phyloP scores from a whole-genome alignment of 2,797 vertebrate species.

The Pantherophis alleghaniensis region DNA sequence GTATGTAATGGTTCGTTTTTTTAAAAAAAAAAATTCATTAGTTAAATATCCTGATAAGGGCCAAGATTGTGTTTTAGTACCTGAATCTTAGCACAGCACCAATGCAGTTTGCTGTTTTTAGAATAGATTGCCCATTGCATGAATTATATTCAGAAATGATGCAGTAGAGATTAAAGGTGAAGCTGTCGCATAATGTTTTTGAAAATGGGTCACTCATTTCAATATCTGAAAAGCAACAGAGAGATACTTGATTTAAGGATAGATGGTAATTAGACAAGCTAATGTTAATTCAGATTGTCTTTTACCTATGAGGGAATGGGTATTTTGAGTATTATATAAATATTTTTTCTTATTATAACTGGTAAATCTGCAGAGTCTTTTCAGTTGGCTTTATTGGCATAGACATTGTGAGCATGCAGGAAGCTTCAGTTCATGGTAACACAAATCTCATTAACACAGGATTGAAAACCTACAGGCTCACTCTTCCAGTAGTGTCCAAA shows the following conservation, averaged over 20 bases:
- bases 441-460: neutral
- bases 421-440: slow-evolving; percentile 7
- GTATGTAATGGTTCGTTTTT: slow-evolving; percentile 77
- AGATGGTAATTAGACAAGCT: neutral
- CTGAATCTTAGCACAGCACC: neutral
- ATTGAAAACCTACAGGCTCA: neutral
- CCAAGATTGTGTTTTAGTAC: neutral
- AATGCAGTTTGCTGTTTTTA: neutral
- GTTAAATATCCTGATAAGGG: neutral
- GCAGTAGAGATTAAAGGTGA: neutral
- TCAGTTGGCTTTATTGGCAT: neutral
- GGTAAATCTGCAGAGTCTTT: neutral
- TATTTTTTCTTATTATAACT: neutral
- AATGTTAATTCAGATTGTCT: neutral
- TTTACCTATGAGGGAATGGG: neutral
- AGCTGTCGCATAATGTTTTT: neutral
- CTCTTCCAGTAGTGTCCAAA: neutral
- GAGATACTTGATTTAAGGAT: neutral
- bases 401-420: neutral
- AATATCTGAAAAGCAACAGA: neutral
- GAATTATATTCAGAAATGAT: neutral
- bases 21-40: slow-evolving; percentile 13
- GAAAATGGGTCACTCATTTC: neutral
- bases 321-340: neutral
- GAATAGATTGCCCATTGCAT: neutral